Percentiles rank a stretch among this genome's conserved stretches.
These are phyloP conservation scores for Hemibagrus wyckioides DNA, from an alignment of 2,113 vertebrate species.

Conservation along the genomic window DNA sequence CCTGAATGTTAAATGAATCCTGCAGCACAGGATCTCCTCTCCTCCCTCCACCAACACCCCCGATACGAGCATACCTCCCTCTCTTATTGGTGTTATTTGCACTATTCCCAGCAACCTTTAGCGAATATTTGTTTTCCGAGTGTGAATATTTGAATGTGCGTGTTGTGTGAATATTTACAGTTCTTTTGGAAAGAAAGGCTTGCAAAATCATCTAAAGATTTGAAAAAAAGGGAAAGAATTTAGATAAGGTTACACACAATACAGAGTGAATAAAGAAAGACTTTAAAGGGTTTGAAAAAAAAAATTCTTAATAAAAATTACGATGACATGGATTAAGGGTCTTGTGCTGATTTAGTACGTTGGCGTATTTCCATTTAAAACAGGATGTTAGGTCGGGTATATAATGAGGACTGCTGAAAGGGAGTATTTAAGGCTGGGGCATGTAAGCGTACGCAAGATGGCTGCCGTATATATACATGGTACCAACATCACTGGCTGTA, in stretches of 20 bases:
- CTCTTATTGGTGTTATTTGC: not conserved
- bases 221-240: not conserved
- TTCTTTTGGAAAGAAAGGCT: not conserved
- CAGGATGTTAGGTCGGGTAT: not conserved
- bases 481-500: not conserved
- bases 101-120: not conserved
- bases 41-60: not conserved
- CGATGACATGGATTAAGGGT: not conserved
- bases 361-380: not conserved
- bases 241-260: not conserved
- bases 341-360: not conserved
- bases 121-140: constrained; percentile 45
- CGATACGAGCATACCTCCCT: not conserved
- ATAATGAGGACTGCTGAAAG: not conserved
- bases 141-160: constrained; percentile 2
- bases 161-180: not conserved
- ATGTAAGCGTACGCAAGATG: not conserved
- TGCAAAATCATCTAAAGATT: not conserved
- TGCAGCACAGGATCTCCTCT: constrained; percentile 23
- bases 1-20: not conserved
- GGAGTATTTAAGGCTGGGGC: not conserved
- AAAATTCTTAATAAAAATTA: not conserved
- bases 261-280: not conserved
- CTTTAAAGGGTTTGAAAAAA: not conserved
- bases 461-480: not conserved